Conservation (phyloP, 2,797 vertebrate genomes). For the Enteromius anoplus region DNA sequence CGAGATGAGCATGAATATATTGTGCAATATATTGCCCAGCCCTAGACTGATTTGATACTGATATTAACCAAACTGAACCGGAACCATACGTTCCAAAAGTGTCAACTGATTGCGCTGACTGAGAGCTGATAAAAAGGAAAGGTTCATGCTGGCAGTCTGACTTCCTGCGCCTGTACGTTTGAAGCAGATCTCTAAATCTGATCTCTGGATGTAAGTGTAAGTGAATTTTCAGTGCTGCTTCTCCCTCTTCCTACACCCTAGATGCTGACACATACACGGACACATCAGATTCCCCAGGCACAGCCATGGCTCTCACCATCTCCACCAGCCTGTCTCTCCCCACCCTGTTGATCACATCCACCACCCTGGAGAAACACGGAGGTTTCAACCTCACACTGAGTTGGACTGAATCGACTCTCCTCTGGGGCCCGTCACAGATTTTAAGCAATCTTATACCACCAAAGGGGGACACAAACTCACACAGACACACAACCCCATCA, state of each 20-base stretch:
- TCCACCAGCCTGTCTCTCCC: slow-evolving; percentile 11
- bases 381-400: slow-evolving; percentile 31
- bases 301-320: slow-evolving; percentile 29
- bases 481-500: slow-evolving; percentile 37
- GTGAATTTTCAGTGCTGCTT: slow-evolving; percentile 14
- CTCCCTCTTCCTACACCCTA: slow-evolving; percentile 29
- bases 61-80: neutral
- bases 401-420: slow-evolving; percentile 23
- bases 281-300: slow-evolving; percentile 28
- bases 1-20: too few species aligned
- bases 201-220: slow-evolving; percentile 5
- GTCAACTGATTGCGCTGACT: neutral
- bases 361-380: slow-evolving; percentile 13
- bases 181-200: slow-evolving; percentile 58
- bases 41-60: too few species aligned
- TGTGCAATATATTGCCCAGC: too few species aligned
- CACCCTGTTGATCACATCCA: slow-evolving; percentile 18
- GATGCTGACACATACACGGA: neutral
- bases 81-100: neutral
- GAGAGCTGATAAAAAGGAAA: slow-evolving; percentile 17
- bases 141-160: neutral
- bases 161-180: neutral
- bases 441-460: slow-evolving; percentile 37
- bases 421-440: slow-evolving; percentile 38
- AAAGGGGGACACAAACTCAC: slow-evolving; percentile 14